Evolutionary conservation across 2,113 vertebrate species (phyloP), one percentile per base, ranked within the genome.

Genomic region (Eulemur macaco): DNA sequence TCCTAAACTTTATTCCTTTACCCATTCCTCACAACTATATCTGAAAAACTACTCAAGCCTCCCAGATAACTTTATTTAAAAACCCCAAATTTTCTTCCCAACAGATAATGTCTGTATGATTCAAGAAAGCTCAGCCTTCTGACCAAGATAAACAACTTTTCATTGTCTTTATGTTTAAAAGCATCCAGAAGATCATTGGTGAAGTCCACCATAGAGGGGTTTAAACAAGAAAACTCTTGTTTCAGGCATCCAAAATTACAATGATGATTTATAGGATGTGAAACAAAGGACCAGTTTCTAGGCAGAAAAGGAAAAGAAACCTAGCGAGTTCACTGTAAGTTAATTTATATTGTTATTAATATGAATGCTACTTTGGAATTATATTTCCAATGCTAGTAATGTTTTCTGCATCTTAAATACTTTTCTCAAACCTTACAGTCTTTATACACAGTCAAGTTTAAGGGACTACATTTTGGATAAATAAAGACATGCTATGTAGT

Each of bases 311-410:
- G 45, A 73, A 88, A 80, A n/a, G 71, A 68, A 76, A 83, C n/a
- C 39, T 31, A 50, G 31, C 74, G 34, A 63, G 15, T 47, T 91
- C n/a, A 60, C 27, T 86, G 25, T 50, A 74, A 68, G 50, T 83
- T 87, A 39, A 71, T 39, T 80, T 91, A 15, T 80, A 93, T 93
- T 94, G n/a, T 80, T 52, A 66, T 27, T 87, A 58, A 84, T n/a
- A 71, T 20, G 56, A 23, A 34, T 50, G 18, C 4, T 14, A 50
- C 23, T 45, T 73, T 6, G n/a, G 37, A 92, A 47, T 68, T 58
- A 29, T 17, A 86, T 82, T 91, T 89, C 25, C 10, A 73, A 54
- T 1, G 8, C n/a, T 37, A 83, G 20, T 4, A 66, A 68, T 87
- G 14, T 39, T 63, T 92, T 86, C 85, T 80, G 54, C 6, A 54